These are phyloP conservation scores for Tillus elongatus DNA, from an alignment of 2,888 invertebrate genomes.

Conservation along the genomic window DNA sequence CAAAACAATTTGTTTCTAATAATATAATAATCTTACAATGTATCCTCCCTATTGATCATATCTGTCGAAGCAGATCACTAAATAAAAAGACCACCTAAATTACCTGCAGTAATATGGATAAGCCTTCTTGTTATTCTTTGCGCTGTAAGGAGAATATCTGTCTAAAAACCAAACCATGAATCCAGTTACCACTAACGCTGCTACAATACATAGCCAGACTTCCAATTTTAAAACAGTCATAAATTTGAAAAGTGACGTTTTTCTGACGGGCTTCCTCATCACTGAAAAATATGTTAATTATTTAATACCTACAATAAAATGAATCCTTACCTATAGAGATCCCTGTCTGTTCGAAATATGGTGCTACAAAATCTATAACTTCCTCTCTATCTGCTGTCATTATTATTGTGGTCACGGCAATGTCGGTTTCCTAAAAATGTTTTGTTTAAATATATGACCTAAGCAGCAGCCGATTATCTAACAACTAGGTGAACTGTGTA, in stretches of 20 bases:
- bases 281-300: slow-evolving; percentile 45
- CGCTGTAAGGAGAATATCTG: slow-evolving; percentile 83
- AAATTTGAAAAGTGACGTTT: slow-evolving; percentile 83
- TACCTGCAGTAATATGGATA: slow-evolving; percentile 73
- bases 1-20: too few species aligned
- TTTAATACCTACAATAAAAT: too few species aligned
- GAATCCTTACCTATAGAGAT: slow-evolving; percentile 73
- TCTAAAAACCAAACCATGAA: slow-evolving; percentile 84
- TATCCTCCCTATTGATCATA: too few species aligned
- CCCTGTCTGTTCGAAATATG: slow-evolving; percentile 88
- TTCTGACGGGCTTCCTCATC: slow-evolving; percentile 71
- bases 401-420: slow-evolving; percentile 71
- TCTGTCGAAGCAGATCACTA: too few species aligned
- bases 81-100: too few species aligned
- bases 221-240: slow-evolving; percentile 83
- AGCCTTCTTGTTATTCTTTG: slow-evolving; percentile 68
- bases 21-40: too few species aligned
- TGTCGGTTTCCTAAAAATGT: slow-evolving; percentile 68
- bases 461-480: too few species aligned
- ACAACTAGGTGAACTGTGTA: too few species aligned
- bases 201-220: slow-evolving; percentile 84
- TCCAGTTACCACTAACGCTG: slow-evolving; percentile 71
- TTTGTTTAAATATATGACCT: too few species aligned
- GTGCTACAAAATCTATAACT: slow-evolving; percentile 82
- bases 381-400: slow-evolving; percentile 89